A percentile compares a stretch with the other conserved stretches of the same genome.
phyloP scores from a whole-genome alignment of 1,140 invertebrate genomes.

The Drosophila pseudoananassae region DNA sequence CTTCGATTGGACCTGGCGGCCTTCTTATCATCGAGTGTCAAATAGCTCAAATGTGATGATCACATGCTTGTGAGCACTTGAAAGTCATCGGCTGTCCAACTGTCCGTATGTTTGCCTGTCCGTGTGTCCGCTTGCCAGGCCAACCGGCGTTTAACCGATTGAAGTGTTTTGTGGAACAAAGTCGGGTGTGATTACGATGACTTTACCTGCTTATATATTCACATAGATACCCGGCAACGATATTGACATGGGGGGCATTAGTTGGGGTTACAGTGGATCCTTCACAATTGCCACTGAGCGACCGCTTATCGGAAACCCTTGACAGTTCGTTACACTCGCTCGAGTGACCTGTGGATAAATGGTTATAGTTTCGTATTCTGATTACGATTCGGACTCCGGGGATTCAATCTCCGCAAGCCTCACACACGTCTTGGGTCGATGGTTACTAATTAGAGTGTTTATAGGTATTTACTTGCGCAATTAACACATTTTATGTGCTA shows the following conservation, averaged over 20 bases:
- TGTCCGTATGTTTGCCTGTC: neutral
- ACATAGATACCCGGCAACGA: constrained; percentile 1
- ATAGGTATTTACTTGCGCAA: constrained; percentile 72
- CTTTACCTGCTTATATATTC: constrained; percentile 35
- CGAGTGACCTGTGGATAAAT: neutral
- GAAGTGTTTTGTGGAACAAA: constrained; percentile 34
- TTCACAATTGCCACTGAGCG: neutral
- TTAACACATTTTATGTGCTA: constrained; percentile 74
- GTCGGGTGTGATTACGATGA: constrained; percentile 35
- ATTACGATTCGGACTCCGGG: neutral
- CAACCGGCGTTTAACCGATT: constrained; percentile 16
- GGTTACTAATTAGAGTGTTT: constrained; percentile 74
- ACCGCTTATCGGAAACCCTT: too few relatives aligned
- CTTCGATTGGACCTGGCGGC: neutral
- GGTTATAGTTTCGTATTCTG: neutral
- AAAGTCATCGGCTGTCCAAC: constrained; percentile 24
- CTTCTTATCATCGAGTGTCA: constrained; percentile 38
- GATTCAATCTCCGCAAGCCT: constrained; percentile 20
- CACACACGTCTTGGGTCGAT: constrained; percentile 64
- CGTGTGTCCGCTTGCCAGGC: neutral
- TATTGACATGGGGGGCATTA: constrained; percentile 20
- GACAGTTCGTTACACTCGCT: neutral
- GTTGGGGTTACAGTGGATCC: constrained; percentile 2
- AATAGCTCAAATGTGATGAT: constrained; percentile 30
- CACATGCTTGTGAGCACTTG: constrained; percentile 42